Conservation (phyloP, 1,140 invertebrate genomes). For the Drosophila biarmipes region DNA sequence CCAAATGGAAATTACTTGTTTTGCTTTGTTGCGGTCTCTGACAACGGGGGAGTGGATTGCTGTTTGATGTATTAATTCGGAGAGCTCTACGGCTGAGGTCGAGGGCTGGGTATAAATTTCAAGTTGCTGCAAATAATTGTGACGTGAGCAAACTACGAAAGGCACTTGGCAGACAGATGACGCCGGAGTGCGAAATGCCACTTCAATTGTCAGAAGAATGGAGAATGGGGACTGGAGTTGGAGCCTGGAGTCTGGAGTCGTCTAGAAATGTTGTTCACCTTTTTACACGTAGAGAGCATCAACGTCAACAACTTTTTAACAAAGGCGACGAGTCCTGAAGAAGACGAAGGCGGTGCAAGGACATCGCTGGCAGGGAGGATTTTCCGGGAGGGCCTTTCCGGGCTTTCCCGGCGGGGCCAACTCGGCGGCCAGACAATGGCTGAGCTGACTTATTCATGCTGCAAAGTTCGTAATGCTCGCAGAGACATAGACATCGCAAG, state of each 20-base stretch:
- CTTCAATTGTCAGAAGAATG: conserved; percentile 60
- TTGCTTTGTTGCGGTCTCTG: conserved; percentile 54
- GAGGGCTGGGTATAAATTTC: conserved; percentile 64
- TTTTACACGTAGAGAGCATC: conserved; percentile 78
- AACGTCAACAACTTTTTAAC: conserved; percentile 82
- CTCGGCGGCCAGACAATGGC: conserved; percentile 64
- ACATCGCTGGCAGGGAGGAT: conserved; percentile 1
- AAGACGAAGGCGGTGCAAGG: conserved; percentile 1
- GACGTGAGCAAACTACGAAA: conserved; percentile 71
- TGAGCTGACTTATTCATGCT: conserved; percentile 75
- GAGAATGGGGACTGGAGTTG: conserved; percentile 17
- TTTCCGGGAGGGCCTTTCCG: background rate
- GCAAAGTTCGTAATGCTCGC: conserved; percentile 50
- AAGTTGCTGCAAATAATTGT: conserved; percentile 81
- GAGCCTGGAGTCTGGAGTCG: conserved; percentile 33
- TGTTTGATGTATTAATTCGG: conserved; percentile 71
- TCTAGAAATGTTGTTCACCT: conserved; percentile 81
- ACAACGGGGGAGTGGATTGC: conserved; percentile 28
- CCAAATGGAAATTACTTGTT: conserved; percentile 73
- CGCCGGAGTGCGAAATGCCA: conserved; percentile 64
- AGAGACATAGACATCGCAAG: conserved; percentile 52
- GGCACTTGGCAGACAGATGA: conserved; percentile 72
- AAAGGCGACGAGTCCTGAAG: conserved; percentile 44
- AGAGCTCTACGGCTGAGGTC: background rate
- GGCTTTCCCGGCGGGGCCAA: background rate